Evolutionary conservation across 2,113 vertebrate species (phyloP), one percentile per base, ranked within the genome.

Genomic region (Hippocampus barbouri): DNA sequence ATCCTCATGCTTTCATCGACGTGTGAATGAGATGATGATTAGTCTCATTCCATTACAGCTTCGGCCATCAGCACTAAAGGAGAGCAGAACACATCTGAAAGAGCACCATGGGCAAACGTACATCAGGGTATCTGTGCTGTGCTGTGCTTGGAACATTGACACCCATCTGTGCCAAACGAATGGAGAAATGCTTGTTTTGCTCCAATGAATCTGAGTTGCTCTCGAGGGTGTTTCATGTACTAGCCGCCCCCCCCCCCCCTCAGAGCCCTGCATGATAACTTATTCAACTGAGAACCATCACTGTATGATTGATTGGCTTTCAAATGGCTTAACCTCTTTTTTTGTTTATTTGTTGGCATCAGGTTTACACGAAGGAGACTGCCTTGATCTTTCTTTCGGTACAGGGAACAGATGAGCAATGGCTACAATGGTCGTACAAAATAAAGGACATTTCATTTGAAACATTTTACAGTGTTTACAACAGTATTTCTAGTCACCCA

Each of bases 291-390:
- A 78, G 66, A 64, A 34, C 54, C 1, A 61, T 43, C 5, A 23
- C 41, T 27, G 56, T 71, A 68, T 77, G 75, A 70, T 70, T 78
- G 5, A 38, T 69, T 54, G 69, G 34, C 34, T 74, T 79, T 66
- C 49, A 27, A 3, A n/a, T 53, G 8, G 53, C 73, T 76, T 64
- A 68, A 71, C 71, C 66, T 75, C 23, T 8, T 38, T 38, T 34
- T 38, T 10, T 63, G 75, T 84, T 78, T 76, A 76, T 66, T 64
- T 78, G 34, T 51, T 57, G 69, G 72, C 72, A 72, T 63, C 70
- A 76, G 76, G 65, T 43, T 70, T 53, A 77, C 68, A 64, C 65
- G 16, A 49, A 79, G 75, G 65, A 75, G 51, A 75, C 30, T 38
- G 5, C 34, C 5, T 5, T 38, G 5, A 38, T 38, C 34, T 38